Evolutionary conservation across 64 coral and sea anemone genomes (phyloP), one percentile per base, ranked within the genome.

Genomic region (Catalaphyllia jardinei): DNA sequence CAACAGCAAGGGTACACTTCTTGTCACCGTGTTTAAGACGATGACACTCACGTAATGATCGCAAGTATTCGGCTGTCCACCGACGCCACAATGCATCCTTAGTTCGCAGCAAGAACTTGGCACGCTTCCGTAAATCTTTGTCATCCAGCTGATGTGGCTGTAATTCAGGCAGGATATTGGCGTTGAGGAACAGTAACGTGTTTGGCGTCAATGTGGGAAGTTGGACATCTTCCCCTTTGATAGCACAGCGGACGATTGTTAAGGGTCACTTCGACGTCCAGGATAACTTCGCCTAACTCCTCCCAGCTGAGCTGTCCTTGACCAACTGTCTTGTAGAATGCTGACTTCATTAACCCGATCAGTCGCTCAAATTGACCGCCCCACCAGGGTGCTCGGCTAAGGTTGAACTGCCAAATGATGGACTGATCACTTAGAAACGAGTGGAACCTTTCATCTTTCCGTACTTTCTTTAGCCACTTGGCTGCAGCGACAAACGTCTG

Each of bases 191-290:
- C 74, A 77, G 7, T n/a, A 77, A 15, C n/a, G 74, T 5, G 28
- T 77, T 77, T n/a, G 29, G 74, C 16, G 46, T 33, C 30, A 51
- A 7, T 8, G 28, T 20, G 4, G 30, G 74, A 0, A 77, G 4
- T 12, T 77, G 62, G 13, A 64, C 74, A 22, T 83, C 80, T 18
- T 87, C 84, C 73, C 73, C 84, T 20, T n/a, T 29, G 22, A 35
- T 87, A 87, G 20, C 84, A 31, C 5, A 87, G 39, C 25, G 84
- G 84, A 17, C 84, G 42, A 33, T 87, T 87, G 65, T 87, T 87
- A 35, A 87, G 65, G 7, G 29, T 51, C 20, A 50, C 52, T 16
- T 87, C 86, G 3, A 74, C 35, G 35, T 74, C 67, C 20, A 52
- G 16, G 2, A 50, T 3, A 1, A 87, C 62, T 8, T 71, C 71